A percentile compares a stretch with the other conserved stretches of the same genome.
Evolutionary conservation across 1,140 invertebrate species (phyloP).

Genomic region (Homalodisca vitripennis): DNA sequence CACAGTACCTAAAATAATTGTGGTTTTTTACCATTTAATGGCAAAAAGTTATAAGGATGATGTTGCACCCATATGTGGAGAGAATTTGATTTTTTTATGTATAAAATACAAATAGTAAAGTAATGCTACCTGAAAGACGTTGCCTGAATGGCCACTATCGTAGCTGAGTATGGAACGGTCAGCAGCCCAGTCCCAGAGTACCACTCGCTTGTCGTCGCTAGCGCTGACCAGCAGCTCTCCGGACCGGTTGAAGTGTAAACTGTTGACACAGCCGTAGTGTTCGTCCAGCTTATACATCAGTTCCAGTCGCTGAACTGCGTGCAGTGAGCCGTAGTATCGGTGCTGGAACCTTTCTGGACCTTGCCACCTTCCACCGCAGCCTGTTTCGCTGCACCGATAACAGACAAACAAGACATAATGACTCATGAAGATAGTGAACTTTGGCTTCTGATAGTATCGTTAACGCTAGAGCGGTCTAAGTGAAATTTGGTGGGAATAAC

Average conservation of each 20-base stretch:
- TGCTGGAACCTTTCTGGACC: constrained; percentile 61
- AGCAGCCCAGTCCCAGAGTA: constrained; percentile 88
- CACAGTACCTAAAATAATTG: too few relatives aligned
- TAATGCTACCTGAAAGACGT: constrained; percentile 83
- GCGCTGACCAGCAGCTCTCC: constrained; percentile 80
- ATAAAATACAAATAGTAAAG: constrained; percentile 11
- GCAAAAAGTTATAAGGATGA: too few relatives aligned
- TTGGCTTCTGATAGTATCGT: not conserved
- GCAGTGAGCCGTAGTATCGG: constrained; percentile 77
- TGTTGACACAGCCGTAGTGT: constrained; percentile 90
- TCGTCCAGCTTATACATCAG: constrained; percentile 73
- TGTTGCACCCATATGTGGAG: too few relatives aligned
- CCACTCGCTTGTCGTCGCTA: constrained; percentile 84
- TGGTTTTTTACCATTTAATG: too few relatives aligned
- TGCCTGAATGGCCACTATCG: constrained; percentile 77
- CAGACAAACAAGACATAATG: constrained; percentile 42
- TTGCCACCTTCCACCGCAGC: constrained; percentile 50
- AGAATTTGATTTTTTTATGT: too few relatives aligned
- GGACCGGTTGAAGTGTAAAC: constrained; percentile 82
- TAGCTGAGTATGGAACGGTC: constrained; percentile 63
- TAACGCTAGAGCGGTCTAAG: not conserved
- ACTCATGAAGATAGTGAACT: not conserved
- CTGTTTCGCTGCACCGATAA: constrained; percentile 64
- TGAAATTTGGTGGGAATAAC: not conserved
- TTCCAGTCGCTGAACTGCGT: constrained; percentile 79